These are phyloP conservation scores for Dermatemys mawii DNA, from an alignment of 2,113 vertebrate genomes.

Conservation along the genomic window DNA sequence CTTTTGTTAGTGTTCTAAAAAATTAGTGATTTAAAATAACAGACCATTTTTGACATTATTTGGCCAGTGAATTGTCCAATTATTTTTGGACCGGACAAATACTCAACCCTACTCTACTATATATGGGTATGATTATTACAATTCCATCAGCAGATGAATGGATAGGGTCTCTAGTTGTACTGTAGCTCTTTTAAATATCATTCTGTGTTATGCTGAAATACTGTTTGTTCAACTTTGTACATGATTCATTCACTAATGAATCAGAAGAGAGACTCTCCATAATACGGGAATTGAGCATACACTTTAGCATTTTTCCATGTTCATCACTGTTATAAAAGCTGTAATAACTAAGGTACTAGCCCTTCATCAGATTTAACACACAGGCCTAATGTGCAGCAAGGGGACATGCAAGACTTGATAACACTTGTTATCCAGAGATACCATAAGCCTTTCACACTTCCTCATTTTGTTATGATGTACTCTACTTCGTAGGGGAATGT, in stretches of 20 bases:
- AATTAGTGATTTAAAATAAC: not conserved
- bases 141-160: not conserved
- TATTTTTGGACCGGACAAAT: not conserved
- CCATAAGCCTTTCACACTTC: not conserved
- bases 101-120: not conserved
- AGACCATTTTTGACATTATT: not conserved
- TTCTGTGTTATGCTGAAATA: not conserved
- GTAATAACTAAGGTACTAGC: not conserved
- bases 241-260: not conserved
- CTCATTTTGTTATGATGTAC: slow-evolving; percentile 10
- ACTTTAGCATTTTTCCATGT: not conserved
- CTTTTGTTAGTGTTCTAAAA: not conserved
- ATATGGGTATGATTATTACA: not conserved
- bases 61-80: not conserved
- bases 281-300: not conserved
- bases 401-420: not conserved
- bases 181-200: not conserved
- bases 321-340: not conserved
- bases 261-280: not conserved
- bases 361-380: not conserved
- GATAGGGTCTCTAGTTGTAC: not conserved
- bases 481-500: not conserved
- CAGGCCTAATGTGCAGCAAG: not conserved
- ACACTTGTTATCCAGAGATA: not conserved
- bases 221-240: not conserved